Conservation (phyloP, 2,797 vertebrate species). For the Urosaurus nigricauda region DNA sequence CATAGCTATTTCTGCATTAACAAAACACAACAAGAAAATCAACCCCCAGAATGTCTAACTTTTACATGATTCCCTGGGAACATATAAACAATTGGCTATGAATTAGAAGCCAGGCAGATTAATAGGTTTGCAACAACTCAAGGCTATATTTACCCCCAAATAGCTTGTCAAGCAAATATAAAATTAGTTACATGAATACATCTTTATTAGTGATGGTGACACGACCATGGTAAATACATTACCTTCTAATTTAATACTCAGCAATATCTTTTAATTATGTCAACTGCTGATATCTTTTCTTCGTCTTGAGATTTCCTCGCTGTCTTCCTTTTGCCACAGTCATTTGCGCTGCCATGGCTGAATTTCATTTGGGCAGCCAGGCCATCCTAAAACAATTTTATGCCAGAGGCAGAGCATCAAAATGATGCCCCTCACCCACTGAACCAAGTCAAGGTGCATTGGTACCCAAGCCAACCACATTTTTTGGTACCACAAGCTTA, state of each 20-base stretch:
- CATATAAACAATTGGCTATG: constrained; percentile 50
- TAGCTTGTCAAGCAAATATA: constrained; percentile 46
- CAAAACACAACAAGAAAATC: constrained; percentile 45
- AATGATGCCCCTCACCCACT: not conserved
- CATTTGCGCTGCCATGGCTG: not conserved
- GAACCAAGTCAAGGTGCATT: not conserved
- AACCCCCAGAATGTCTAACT: constrained; percentile 38
- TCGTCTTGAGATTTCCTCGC: constrained; percentile 19
- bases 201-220: constrained; percentile 53
- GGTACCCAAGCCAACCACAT: not conserved
- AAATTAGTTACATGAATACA: constrained; percentile 65
- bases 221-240: constrained; percentile 65
- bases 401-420: not conserved
- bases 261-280: constrained; percentile 55
- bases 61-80: constrained; percentile 57
- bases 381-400: not conserved
- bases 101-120: constrained; percentile 41
- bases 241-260: constrained; percentile 66
- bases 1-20: constrained; percentile 44
- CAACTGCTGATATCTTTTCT: constrained; percentile 47
- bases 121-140: constrained; percentile 21
- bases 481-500: not conserved
- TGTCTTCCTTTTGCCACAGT: not conserved
- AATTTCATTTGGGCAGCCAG: not conserved
- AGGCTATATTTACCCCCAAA: constrained; percentile 20